Conservation (phyloP, 2,113 vertebrate genomes). For the Xiphophorus hellerii region DNA sequence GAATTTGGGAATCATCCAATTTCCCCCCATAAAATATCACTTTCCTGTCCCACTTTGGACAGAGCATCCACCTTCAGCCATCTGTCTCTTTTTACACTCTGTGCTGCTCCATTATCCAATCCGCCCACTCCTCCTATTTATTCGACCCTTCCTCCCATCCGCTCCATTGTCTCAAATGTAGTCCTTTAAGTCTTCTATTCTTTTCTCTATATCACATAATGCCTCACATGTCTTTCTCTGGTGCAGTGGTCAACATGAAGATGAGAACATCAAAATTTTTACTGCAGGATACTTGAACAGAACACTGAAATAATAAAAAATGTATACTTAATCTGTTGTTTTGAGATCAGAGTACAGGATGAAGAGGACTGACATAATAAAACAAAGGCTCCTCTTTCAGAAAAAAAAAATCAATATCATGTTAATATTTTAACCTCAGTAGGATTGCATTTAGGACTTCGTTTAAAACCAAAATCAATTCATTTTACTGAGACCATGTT, state of each 20-base stretch:
- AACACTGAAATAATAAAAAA: no score
- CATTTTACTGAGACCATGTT: not conserved
- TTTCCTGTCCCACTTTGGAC: constrained; percentile 27
- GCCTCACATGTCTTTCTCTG: constrained; percentile 22
- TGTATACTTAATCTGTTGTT: no score
- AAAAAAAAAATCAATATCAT: no score
- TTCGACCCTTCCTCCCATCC: not conserved
- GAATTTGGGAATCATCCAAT: constrained; percentile 1
- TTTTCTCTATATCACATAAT: not conserved
- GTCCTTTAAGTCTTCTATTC: constrained; percentile 3
- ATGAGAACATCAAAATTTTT: constrained; percentile 11
- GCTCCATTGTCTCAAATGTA: constrained; percentile 25
- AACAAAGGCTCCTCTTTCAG: no score
- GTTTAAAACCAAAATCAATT: no score
- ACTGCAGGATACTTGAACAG: constrained; percentile 19
- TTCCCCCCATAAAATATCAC: constrained; percentile 6
- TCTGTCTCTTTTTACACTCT: constrained; percentile 4
- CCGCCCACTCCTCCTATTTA: constrained; percentile 22
- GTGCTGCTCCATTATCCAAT: constrained; percentile 30
- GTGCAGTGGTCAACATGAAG: constrained; percentile 11
- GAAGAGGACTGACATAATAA: no score
- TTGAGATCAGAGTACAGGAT: no score
- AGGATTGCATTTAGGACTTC: no score
- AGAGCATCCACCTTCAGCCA: constrained; percentile 28
- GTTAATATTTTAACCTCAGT: no score